phyloP scores from a whole-genome alignment of 2,797 vertebrate species.

The Tamandua tetradactyla region DNA sequence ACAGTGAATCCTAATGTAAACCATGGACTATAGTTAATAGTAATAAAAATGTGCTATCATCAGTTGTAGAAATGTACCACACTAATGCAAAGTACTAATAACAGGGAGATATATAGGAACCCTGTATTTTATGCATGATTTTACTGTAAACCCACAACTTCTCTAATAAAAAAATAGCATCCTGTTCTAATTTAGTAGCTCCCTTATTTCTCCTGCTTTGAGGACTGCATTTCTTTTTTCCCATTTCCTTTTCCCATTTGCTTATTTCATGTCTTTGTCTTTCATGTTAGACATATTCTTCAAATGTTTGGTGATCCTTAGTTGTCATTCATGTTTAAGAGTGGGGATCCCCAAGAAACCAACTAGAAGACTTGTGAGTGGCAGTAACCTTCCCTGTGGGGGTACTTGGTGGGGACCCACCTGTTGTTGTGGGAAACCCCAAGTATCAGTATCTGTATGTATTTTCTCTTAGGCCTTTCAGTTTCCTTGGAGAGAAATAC shows the following conservation, averaged over 20 bases:
- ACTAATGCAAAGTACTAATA: too few relatives aligned
- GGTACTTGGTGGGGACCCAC: background rate
- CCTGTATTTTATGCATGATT: too few relatives aligned
- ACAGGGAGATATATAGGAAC: too few relatives aligned
- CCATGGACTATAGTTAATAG: too few relatives aligned
- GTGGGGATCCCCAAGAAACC: background rate
- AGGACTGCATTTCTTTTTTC: background rate
- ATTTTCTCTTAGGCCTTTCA: background rate
- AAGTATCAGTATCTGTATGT: background rate
- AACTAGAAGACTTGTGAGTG: background rate
- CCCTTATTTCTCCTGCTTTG: background rate
- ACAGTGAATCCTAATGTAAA: too few relatives aligned
- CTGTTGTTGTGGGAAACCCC: background rate
- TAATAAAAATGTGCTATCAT: too few relatives aligned
- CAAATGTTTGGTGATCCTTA: background rate
- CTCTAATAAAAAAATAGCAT: background rate
- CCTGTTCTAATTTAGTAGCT: background rate
- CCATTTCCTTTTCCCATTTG: background rate
- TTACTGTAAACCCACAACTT: too few relatives aligned
- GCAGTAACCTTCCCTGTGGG: background rate
- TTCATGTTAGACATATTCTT: background rate
- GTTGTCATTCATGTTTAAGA: background rate
- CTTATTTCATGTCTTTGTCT: background rate
- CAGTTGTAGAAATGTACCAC: too few relatives aligned
- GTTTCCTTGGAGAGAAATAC: background rate